Evolutionary conservation across 2,113 vertebrate species (phyloP).

Genomic region (Bos javanicus): DNA sequence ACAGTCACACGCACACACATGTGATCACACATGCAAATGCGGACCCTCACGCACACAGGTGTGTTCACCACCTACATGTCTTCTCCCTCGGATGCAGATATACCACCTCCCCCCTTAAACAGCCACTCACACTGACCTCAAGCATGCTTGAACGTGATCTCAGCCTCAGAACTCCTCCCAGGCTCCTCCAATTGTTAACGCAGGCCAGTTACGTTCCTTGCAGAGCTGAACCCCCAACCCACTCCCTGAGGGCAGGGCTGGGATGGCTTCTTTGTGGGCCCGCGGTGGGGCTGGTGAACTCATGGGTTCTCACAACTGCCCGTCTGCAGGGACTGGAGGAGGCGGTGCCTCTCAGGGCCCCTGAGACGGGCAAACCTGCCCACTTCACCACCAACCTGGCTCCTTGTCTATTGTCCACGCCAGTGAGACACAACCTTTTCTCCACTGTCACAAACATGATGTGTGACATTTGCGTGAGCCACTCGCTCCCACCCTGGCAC

Average conservation of each 20-base stretch:
- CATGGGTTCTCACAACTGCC: neutral
- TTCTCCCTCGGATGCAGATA: neutral
- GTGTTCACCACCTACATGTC: neutral
- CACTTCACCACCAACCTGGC: neutral
- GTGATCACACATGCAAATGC: neutral
- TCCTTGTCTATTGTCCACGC: neutral
- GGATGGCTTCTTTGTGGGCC: neutral
- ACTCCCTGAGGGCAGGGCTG: neutral
- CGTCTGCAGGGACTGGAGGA: neutral
- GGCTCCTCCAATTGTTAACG: neutral
- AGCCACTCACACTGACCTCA: neutral
- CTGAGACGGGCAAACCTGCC: neutral
- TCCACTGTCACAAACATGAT: neutral
- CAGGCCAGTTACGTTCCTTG: neutral
- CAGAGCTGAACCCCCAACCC: neutral
- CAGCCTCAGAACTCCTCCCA: fast-evolving
- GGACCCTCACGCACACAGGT: neutral
- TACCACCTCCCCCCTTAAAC: neutral
- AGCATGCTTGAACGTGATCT: fast-evolving
- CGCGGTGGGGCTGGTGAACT: neutral
- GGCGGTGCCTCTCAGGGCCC: neutral
- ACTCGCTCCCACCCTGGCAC: too few relatives aligned
- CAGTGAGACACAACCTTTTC: neutral
- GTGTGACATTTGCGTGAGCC: neutral
- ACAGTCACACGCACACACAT: neutral